Conservation (phyloP, 2,888 invertebrate species). For the Rhaphigaster nebulosa region DNA sequence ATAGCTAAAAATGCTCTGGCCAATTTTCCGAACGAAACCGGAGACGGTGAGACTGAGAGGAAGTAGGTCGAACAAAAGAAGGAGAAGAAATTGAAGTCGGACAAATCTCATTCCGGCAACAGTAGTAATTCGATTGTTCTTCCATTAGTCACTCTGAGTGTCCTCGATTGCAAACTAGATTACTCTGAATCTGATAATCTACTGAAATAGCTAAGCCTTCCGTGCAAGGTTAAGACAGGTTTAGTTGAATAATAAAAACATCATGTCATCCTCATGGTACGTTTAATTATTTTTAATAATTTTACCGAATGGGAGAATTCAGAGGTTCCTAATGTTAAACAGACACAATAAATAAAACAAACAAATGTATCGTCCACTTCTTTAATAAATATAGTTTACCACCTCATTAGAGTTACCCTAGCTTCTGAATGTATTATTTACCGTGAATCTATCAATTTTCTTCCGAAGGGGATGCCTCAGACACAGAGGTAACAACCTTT, state of each 20-base stretch:
- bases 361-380: no score
- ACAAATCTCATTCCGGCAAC: not conserved
- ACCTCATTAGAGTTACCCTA: no score
- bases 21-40: slow-evolving; percentile 33
- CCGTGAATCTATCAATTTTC: no score
- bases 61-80: slow-evolving; percentile 35
- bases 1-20: not conserved
- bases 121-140: slow-evolving; percentile 6
- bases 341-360: no score
- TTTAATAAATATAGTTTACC: no score
- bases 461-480: no score
- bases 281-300: no score
- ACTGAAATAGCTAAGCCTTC: not conserved
- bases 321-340: no score
- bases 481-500: no score
- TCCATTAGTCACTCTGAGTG: not conserved
- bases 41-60: not conserved
- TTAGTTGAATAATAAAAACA: not conserved
- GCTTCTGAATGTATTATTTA: no score
- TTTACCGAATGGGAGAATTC: no score
- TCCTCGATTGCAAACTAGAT: not conserved
- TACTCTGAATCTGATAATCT: not conserved
- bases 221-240: not conserved
- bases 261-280: no score
- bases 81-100: not conserved